Evolutionary conservation across 1,140 invertebrate species (phyloP).

Genomic region (Conopomorpha cramerella): DNA sequence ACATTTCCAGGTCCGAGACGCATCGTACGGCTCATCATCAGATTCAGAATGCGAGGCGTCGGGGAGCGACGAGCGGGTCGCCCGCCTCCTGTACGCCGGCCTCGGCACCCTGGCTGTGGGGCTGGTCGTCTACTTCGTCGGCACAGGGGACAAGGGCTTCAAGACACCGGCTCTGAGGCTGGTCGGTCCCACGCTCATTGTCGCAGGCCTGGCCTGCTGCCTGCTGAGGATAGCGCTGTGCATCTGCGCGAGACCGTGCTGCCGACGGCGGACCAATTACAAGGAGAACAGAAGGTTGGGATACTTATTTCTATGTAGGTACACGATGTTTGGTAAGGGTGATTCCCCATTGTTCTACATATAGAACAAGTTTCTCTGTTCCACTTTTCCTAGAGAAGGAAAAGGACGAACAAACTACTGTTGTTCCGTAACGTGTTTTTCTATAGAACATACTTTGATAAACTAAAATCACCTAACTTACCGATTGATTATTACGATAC

Average conservation of each 20-base stretch:
- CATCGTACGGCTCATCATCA: constrained; percentile 70
- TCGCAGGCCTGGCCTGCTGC: constrained; percentile 63
- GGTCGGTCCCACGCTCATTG: constrained; percentile 78
- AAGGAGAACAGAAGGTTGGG: constrained; percentile 53
- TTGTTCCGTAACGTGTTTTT: too few relatives aligned
- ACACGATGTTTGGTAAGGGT: background rate
- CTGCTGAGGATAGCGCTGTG: constrained; percentile 63
- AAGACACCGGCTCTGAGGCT: constrained; percentile 81
- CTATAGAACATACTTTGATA: too few relatives aligned
- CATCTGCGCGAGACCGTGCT: constrained; percentile 58
- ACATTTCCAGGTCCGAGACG: constrained; percentile 71
- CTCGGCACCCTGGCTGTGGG: constrained; percentile 80
- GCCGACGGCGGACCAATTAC: constrained; percentile 47
- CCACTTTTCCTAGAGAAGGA: too few relatives aligned
- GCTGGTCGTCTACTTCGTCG: constrained; percentile 84
- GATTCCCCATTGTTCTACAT: too few relatives aligned
- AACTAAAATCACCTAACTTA: too few relatives aligned
- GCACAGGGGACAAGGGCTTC: constrained; percentile 88
- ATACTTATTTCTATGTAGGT: background rate
- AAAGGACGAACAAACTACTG: too few relatives aligned
- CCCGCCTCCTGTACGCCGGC: constrained; percentile 79
- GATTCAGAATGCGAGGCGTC: constrained; percentile 69
- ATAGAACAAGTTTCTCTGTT: too few relatives aligned
- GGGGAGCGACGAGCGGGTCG: constrained; percentile 37
- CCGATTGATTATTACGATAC: too few relatives aligned